Conservation (phyloP, 2,113 vertebrate genomes). For the Glaucomys volans region DNA sequence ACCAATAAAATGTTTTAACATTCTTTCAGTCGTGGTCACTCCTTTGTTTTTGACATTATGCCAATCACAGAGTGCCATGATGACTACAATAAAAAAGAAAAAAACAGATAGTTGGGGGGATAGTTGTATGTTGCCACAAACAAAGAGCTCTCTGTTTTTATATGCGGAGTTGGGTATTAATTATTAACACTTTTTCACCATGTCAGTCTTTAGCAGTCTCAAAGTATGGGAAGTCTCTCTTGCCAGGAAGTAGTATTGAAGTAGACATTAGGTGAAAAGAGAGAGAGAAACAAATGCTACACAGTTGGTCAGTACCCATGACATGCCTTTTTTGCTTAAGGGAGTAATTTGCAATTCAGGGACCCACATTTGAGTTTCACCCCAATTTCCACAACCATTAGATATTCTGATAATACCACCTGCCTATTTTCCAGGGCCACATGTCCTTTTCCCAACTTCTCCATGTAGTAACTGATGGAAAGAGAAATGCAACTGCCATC, state of each 20-base stretch:
- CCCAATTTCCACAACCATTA: not conserved
- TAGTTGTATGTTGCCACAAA: conserved; percentile 26
- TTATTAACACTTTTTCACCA: conserved; percentile 32
- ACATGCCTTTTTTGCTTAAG: not conserved
- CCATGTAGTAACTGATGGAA: not conserved
- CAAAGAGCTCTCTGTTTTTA: conserved; percentile 7
- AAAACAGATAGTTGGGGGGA: not conserved
- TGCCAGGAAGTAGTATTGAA: not conserved
- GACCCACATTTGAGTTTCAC: not conserved
- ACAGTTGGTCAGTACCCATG: not conserved
- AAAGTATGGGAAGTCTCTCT: not conserved
- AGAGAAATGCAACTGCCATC: not conserved
- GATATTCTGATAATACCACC: not conserved
- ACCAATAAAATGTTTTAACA: conserved; percentile 50
- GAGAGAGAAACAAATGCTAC: not conserved
- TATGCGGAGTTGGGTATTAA: not conserved
- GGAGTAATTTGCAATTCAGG: not conserved
- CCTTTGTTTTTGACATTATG: conserved; percentile 56
- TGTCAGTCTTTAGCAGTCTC: not conserved
- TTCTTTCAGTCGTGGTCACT: conserved; percentile 50
- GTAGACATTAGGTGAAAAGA: not conserved
- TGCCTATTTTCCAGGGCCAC: not conserved
- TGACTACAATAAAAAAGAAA: not conserved
- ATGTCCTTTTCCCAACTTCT: not conserved
- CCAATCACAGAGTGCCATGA: conserved; percentile 10